A percentile compares a stretch with the other conserved stretches of the same genome.
phyloP scores from a whole-genome alignment of 2,113 vertebrate species.

The Brienomyrus longianalis region DNA sequence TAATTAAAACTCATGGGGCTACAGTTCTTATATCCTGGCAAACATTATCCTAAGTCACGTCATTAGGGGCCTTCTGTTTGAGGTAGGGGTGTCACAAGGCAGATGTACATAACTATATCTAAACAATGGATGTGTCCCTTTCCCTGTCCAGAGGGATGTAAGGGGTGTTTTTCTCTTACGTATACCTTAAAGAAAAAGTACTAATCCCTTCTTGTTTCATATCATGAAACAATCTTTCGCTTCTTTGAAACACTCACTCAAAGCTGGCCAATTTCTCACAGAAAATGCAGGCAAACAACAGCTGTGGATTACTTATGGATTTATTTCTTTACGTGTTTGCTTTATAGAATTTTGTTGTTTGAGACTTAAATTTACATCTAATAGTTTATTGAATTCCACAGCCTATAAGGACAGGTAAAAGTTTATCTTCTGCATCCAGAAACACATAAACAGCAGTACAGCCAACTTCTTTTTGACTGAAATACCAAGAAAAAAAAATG shows the following conservation, averaged over 20 bases:
- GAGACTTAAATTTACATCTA: background rate
- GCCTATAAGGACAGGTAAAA: background rate
- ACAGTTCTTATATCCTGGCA: slow-evolving; percentile 2
- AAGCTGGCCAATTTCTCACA: background rate
- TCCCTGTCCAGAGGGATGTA: background rate
- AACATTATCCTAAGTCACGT: slow-evolving; percentile 14
- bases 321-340: background rate
- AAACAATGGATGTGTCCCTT: background rate
- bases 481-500: background rate
- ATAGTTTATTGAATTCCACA: background rate
- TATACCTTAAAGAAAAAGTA: slow-evolving; percentile 5
- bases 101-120: slow-evolving; percentile 23
- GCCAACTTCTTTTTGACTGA: background rate
- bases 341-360: background rate
- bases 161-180: background rate
- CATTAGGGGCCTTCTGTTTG: slow-evolving; percentile 1
- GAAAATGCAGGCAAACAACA: background rate
- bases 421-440: background rate
- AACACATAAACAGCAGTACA: background rate
- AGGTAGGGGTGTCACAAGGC: background rate
- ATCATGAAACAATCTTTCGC: background rate
- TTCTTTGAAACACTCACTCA: background rate
- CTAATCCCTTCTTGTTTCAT: background rate
- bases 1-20: slow-evolving; percentile 26
- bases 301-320: background rate